Evolutionary conservation across 2,797 vertebrate species (phyloP).

Genomic region (Glyptemys insculpta): DNA sequence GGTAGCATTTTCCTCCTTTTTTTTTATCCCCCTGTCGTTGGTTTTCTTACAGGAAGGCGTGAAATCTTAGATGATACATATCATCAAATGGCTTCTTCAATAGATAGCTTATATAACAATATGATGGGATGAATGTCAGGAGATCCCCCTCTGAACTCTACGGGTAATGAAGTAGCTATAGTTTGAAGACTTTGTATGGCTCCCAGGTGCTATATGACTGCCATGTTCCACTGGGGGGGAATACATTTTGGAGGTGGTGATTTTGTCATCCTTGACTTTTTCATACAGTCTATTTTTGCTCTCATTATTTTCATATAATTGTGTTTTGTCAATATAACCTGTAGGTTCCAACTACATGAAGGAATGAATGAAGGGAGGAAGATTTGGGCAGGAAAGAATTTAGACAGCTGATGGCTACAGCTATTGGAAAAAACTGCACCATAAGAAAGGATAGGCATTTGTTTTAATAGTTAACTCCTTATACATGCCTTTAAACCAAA

Average conservation of each 20-base stretch:
- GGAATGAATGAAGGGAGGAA: neutral
- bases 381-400: neutral
- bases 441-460: neutral
- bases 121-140: neutral
- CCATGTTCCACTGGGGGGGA: neutral
- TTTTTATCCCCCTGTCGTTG: neutral
- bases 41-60: neutral
- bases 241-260: too few relatives aligned
- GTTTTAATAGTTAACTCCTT: neutral
- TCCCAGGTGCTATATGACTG: neutral
- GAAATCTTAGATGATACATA: neutral
- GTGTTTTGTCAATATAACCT: neutral
- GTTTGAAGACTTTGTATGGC: neutral
- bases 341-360: too few relatives aligned
- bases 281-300: neutral
- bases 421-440: too few relatives aligned
- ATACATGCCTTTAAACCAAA: neutral
- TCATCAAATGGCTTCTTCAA: neutral
- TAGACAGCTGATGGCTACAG: neutral
- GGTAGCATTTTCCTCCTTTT: neutral
- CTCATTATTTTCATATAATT: neutral
- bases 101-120: neutral
- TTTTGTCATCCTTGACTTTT: too few relatives aligned
- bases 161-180: neutral
- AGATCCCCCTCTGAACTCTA: neutral